Conservation (phyloP, 2,888 invertebrate genomes). For the Operophtera brumata region DNA sequence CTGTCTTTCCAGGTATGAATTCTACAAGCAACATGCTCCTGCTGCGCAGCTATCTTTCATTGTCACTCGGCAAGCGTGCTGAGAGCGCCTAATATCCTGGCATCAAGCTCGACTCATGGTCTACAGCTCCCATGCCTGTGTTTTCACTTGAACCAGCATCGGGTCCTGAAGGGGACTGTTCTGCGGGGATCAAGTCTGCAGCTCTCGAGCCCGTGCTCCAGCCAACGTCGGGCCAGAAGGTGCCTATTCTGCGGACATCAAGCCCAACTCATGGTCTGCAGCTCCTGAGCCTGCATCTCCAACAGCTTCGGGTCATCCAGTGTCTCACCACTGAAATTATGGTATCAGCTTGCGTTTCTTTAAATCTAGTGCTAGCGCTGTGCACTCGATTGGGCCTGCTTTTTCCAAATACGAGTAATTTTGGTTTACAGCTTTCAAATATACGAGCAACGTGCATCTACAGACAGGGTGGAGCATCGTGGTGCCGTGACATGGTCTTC, state of each 20-base stretch:
- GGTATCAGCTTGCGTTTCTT: neutral
- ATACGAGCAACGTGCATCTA: too few species aligned
- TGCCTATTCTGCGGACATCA: neutral
- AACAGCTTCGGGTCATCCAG: neutral
- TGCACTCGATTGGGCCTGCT: neutral
- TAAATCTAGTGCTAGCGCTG: neutral
- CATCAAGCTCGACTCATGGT: neutral
- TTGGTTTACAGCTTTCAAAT: too few species aligned
- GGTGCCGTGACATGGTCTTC: neutral
- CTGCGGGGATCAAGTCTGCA: neutral
- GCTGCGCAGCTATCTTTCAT: too few species aligned
- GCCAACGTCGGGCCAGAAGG: neutral
- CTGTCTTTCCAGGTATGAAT: neutral
- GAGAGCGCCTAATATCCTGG: too few species aligned
- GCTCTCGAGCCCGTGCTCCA: neutral
- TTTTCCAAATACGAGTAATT: neutral
- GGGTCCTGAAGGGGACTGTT: neutral
- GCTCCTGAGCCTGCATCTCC: neutral
- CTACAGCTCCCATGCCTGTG: neutral
- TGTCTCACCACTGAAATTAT: neutral
- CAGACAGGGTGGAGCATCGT: neutral
- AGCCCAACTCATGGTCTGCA: neutral
- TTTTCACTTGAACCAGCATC: neutral
- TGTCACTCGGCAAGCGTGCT: neutral
- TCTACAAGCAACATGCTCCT: neutral